Percentiles rank a stretch among this genome's conserved stretches.
Evolutionary conservation across 2,797 vertebrate genomes (phyloP).

Genomic region (Neomorphus geoffroyi): DNA sequence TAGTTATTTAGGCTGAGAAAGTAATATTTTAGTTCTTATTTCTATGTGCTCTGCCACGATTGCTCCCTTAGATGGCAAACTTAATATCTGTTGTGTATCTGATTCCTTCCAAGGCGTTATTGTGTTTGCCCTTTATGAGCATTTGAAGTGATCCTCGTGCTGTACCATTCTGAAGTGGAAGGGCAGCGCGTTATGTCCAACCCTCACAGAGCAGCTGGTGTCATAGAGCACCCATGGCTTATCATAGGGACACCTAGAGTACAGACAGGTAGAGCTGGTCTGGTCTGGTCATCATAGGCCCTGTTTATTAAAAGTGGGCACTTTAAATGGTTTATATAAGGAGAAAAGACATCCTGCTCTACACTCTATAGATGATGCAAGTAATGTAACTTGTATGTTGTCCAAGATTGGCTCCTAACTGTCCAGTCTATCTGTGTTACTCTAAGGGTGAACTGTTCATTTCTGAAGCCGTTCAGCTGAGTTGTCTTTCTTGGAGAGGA

Average conservation of each 20-base stretch:
- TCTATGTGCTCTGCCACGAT: neutral
- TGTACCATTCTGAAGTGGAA: neutral
- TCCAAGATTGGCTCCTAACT: neutral
- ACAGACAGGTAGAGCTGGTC: rapidly evolving
- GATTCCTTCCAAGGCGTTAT: neutral
- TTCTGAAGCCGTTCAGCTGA: neutral
- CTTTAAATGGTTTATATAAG: neutral
- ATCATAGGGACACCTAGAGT: neutral
- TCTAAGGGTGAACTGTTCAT: neutral
- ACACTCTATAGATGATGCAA: neutral
- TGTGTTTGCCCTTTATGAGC: no score
- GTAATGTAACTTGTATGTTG: neutral
- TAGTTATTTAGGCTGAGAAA: neutral
- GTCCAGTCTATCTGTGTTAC: neutral
- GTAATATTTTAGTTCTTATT: neutral
- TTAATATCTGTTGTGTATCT: neutral
- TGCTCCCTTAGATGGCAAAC: neutral
- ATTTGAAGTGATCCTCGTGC: neutral
- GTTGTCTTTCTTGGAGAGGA: neutral
- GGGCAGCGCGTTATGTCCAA: neutral
- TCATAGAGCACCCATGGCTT: rapidly evolving
- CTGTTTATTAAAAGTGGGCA: neutral
- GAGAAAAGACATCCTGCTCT: neutral
- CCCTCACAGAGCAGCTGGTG: neutral
- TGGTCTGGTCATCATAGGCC: neutral